phyloP scores from a whole-genome alignment of 2,797 vertebrate species.

The Fistularia tabacaria region DNA sequence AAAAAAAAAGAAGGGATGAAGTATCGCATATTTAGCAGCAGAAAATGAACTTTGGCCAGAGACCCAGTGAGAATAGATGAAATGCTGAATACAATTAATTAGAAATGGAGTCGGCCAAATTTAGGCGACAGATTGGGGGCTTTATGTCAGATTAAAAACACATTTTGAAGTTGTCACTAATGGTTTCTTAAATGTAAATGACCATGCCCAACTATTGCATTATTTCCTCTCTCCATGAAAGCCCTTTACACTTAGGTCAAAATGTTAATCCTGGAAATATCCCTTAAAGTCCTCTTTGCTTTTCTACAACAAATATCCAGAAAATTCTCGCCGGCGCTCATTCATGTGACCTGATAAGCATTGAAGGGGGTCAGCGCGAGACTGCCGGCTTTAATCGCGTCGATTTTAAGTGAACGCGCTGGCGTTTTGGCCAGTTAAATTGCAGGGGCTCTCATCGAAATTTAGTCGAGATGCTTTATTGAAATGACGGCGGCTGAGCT shows the following conservation, averaged over 20 bases:
- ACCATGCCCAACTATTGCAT: conserved; percentile 1
- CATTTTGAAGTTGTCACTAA: not conserved
- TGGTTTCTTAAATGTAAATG: conserved; percentile 6
- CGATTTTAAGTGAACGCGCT: conserved; percentile 16
- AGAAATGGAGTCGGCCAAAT: conserved; percentile 4
- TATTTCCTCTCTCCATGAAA: conserved; percentile 8
- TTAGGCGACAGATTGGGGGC: conserved; percentile 1
- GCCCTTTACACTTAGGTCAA: conserved; percentile 16
- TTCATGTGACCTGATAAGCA: conserved; percentile 38
- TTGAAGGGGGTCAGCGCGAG: conserved; percentile 37
- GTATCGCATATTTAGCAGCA: conserved; percentile 25
- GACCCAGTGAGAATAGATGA: not conserved
- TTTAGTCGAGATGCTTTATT: too few species aligned
- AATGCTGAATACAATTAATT: conserved; percentile 11
- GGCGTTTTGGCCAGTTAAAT: conserved; percentile 3
- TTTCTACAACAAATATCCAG: not conserved
- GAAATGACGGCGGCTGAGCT: too few species aligned
- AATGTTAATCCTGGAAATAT: conserved; percentile 17
- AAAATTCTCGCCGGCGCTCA: not conserved
- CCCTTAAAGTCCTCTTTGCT: not conserved
- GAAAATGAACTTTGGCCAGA: conserved; percentile 9
- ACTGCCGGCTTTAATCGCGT: conserved; percentile 12
- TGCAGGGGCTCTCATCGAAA: too few species aligned
- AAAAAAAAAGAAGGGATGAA: conserved; percentile 15
- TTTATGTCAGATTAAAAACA: conserved; percentile 2